Base-by-base conservation (phyloP, 2,797 vertebrate species). In the Pangasius mekongensis region DNA sequence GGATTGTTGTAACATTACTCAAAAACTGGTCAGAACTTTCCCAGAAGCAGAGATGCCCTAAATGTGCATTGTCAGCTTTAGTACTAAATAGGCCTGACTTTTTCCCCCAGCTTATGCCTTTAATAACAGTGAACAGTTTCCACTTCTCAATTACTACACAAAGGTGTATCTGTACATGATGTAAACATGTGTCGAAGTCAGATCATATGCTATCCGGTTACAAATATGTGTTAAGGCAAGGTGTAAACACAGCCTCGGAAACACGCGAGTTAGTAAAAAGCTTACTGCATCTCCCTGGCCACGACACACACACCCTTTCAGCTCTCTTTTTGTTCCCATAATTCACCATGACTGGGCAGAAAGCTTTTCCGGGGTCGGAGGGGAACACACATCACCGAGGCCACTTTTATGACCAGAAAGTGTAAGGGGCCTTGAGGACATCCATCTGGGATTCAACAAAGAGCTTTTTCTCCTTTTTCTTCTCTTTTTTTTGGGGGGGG, bases 251-350 rank as follows among this genome's bases (percentile, higher is more conserved):
- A 13, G 11, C 43, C 11, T 54, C 27, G 9, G n/a, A 8, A 9
- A 0, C 9, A 27, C 27, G 2, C 6, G 2, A 20, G 49, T 78
- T 78, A 1, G 3, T 54, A 20, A 54, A 39, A 96, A 93, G 94
- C 95, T 91, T 94, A 86, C 93, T 94, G 20, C 93, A 92, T 95
- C 95, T 93, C 94, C 91, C 58, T 90, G 93, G 95, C 91, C 94
- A 93, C 92, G 90, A 94, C 90, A 92, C 91, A 56, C 39, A 27
- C 60, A 39, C 67, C 94, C 92, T 92, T 94, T 95, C 94, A 96
- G 95, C 91, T 91, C 89, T 60, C 91, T 93, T 94, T 97, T 97
- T 97, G 96, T 97, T 95, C 90, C 56, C 92, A 93, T 95, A 96
- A 96, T 96, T 93, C 92, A 92, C 92, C 93, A 92, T 95, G 95